These are phyloP conservation scores for Cossypha polioptera DNA, from an alignment of 2,797 vertebrate species.

Conservation along the genomic window DNA sequence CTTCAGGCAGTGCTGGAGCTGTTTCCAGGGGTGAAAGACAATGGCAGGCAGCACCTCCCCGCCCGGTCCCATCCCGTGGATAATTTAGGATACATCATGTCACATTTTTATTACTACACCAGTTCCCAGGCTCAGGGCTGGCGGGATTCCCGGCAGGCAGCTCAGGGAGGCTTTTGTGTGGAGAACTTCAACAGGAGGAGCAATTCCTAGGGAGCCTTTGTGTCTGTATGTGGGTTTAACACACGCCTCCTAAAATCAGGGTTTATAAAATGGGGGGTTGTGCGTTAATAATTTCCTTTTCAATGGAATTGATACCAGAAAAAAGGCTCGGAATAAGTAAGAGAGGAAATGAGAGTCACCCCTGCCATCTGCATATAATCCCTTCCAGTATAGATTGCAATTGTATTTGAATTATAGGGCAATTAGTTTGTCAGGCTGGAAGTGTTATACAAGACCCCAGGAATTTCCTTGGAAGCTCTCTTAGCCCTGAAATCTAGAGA, in stretches of 20 bases:
- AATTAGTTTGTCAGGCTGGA: conserved; percentile 35
- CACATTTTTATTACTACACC: conserved; percentile 12
- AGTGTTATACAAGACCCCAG: not conserved
- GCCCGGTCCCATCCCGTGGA: not conserved
- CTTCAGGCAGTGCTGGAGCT: not conserved
- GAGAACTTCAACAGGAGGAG: conserved; percentile 21
- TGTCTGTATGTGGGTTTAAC: conserved; percentile 6
- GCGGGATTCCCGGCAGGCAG: conserved; percentile 33
- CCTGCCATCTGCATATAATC: not conserved
- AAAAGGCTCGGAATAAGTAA: not conserved
- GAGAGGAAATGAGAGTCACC: conserved; percentile 32
- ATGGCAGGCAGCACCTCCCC: not conserved
- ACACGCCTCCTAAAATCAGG: not conserved
- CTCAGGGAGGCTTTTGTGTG: conserved; percentile 13
- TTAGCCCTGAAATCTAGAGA: not conserved
- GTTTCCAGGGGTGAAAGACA: not conserved
- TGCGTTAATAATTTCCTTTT: not conserved
- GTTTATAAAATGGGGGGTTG: not conserved
- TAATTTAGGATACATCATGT: not conserved
- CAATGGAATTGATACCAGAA: conserved; percentile 13
- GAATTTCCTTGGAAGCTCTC: conserved; percentile 30
- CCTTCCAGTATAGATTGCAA: not conserved
- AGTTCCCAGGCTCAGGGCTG: conserved; percentile 8
- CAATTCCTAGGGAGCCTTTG: not conserved
- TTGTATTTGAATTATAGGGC: conserved; percentile 38